Evolutionary conservation across 2,888 invertebrate genomes (phyloP).

Genomic region (Podabrus alpinus): DNA sequence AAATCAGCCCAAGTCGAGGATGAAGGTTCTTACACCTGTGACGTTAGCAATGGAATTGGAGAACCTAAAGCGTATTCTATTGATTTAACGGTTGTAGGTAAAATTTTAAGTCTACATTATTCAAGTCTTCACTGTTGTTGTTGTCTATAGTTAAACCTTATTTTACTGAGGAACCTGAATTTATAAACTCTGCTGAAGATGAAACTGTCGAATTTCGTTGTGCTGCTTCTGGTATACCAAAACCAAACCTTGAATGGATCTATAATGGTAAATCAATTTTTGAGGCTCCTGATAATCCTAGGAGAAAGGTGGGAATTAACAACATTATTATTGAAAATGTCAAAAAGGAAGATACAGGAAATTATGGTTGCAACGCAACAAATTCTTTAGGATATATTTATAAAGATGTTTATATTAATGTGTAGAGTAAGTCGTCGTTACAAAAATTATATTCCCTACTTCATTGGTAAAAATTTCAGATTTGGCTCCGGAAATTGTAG

Average conservation of each 20-base stretch:
- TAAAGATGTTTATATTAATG: constrained; percentile 96
- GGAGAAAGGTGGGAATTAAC: constrained; percentile 71
- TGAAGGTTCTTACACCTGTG: constrained; percentile 91
- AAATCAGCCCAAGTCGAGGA: constrained; percentile 86
- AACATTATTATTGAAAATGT: constrained; percentile 78
- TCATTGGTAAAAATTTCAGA: neutral
- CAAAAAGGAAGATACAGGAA: constrained; percentile 88
- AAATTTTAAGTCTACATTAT: neutral
- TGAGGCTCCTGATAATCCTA: constrained; percentile 71
- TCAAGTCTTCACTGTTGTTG: neutral
- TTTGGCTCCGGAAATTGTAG: constrained; percentile 85
- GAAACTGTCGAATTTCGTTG: constrained; percentile 87
- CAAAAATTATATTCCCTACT: constrained; percentile 32
- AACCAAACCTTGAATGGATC: constrained; percentile 93
- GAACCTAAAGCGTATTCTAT: constrained; percentile 84
- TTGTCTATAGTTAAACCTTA: constrained; percentile 73
- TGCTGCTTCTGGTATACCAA: constrained; percentile 86
- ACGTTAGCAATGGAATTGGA: constrained; percentile 89
- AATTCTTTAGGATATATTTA: constrained; percentile 96
- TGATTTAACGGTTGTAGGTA: constrained; percentile 71
- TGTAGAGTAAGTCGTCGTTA: constrained; percentile 66
- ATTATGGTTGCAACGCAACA: constrained; percentile 98
- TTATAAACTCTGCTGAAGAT: constrained; percentile 86
- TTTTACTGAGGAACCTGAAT: constrained; percentile 87
- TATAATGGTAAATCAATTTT: constrained; percentile 89